A percentile compares a stretch with the other conserved stretches of the same genome.
Conservation (phyloP, 1,140 invertebrate species). For the Lerema accius region DNA sequence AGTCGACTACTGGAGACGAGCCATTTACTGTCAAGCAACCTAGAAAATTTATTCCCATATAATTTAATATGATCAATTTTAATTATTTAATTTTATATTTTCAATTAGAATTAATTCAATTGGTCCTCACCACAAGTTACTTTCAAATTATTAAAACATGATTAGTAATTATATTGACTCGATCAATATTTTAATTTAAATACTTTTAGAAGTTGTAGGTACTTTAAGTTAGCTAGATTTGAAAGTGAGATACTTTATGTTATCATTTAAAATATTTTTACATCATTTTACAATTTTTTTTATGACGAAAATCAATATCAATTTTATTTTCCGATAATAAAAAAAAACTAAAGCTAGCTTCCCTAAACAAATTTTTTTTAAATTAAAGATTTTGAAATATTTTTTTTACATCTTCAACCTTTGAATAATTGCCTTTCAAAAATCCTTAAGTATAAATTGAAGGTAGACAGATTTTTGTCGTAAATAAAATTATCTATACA, state of each 20-base stretch:
- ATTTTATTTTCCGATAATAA: too few species aligned
- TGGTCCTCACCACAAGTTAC: conserved; percentile 38
- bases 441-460: background rate
- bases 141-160: conserved; percentile 22
- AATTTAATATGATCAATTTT: background rate
- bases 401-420: too few species aligned
- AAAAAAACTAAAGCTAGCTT: background rate
- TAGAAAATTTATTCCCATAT: background rate
- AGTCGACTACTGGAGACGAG: background rate
- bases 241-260: too few species aligned
- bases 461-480: background rate
- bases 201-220: background rate
- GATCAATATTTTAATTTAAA: background rate
- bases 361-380: background rate
- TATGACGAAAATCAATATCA: too few species aligned
- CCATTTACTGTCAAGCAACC: background rate
- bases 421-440: background rate
- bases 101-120: conserved; percentile 32
- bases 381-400: background rate
- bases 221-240: background rate
- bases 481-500: background rate
- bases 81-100: background rate
- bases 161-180: conserved; percentile 8
- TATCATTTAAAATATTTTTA: too few species aligned
- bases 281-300: too few species aligned